Evolutionary conservation across 2,797 vertebrate species (phyloP).

Genomic region (Sylvia borin): DNA sequence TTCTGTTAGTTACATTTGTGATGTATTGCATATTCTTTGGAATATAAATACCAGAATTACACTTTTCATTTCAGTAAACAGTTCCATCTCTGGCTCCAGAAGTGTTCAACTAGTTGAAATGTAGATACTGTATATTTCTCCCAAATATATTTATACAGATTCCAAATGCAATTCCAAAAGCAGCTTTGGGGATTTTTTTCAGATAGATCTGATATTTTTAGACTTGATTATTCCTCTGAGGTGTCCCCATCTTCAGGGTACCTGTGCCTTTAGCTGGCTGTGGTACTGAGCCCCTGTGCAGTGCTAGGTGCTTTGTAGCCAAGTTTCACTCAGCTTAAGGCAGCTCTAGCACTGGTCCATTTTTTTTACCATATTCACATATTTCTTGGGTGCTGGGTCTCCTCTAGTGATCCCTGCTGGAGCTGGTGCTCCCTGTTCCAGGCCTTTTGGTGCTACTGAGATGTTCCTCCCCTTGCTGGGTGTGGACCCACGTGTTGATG

Average conservation of each 20-base stretch:
- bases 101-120: neutral
- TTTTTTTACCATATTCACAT: neutral
- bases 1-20: constrained; percentile 7
- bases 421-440: neutral
- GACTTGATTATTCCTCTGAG: neutral
- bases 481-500: neutral
- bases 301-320: neutral
- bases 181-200: neutral
- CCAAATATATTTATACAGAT: neutral
- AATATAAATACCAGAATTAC: constrained; percentile 34
- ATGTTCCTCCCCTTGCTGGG: neutral
- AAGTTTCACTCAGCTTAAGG: neutral
- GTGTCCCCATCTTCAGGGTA: neutral
- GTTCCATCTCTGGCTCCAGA: neutral
- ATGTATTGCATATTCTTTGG: neutral
- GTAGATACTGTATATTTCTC: neutral
- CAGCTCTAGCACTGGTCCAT: neutral
- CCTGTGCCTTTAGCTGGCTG: neutral
- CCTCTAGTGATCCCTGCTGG: neutral
- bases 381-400: neutral
- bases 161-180: neutral
- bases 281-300: neutral
- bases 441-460: neutral
- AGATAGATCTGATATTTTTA: neutral
- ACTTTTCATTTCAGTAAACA: constrained; percentile 14